Percentiles rank a stretch among this genome's conserved stretches.
Evolutionary conservation across 2,888 invertebrate genomes (phyloP).

Genomic region (Mesodorylaimus sp.): DNA sequence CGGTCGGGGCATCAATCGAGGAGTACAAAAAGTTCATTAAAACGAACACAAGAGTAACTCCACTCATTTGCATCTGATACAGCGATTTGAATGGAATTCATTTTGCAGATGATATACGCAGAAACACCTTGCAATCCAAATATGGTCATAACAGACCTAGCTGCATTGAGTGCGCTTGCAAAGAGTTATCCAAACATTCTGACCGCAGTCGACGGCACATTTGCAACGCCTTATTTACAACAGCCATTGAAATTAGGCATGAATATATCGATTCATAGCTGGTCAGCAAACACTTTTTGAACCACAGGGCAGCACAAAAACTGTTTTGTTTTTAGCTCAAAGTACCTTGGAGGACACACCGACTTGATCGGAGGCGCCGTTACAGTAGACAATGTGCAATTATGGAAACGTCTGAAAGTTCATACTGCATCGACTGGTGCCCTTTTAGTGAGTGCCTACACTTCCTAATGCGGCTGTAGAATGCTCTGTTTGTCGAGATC

Average conservation of each 20-base stretch:
- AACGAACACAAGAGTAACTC: slow-evolving; percentile 29
- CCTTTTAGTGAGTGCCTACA: neutral
- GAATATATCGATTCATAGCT: slow-evolving; percentile 30
- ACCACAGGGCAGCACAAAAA: neutral
- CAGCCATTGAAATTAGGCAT: slow-evolving; percentile 29
- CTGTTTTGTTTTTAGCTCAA: slow-evolving; percentile 22
- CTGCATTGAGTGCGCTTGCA: slow-evolving; percentile 24
- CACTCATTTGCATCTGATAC: neutral
- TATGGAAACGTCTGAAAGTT: slow-evolving; percentile 17
- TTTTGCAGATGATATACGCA: slow-evolving; percentile 26
- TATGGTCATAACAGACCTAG: slow-evolving; percentile 29
- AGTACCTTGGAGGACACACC: slow-evolving; percentile 34
- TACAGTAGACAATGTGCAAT: slow-evolving; percentile 11
- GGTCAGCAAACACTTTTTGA: slow-evolving; percentile 17
- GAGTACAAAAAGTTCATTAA: slow-evolving; percentile 25
- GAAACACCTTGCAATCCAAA: slow-evolving; percentile 33
- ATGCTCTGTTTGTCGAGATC: neutral
- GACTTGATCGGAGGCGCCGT: slow-evolving; percentile 31
- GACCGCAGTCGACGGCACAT: slow-evolving; percentile 31
- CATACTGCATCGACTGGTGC: slow-evolving; percentile 1
- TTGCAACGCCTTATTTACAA: slow-evolving; percentile 29
- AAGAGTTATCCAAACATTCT: slow-evolving; percentile 15
- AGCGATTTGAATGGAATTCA: neutral
- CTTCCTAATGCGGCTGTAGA: neutral
- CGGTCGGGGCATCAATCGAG: slow-evolving; percentile 17